Evolutionary conservation across 2,113 vertebrate species (phyloP), one percentile per base, ranked within the genome.

Genomic region (Prunella himalayana): DNA sequence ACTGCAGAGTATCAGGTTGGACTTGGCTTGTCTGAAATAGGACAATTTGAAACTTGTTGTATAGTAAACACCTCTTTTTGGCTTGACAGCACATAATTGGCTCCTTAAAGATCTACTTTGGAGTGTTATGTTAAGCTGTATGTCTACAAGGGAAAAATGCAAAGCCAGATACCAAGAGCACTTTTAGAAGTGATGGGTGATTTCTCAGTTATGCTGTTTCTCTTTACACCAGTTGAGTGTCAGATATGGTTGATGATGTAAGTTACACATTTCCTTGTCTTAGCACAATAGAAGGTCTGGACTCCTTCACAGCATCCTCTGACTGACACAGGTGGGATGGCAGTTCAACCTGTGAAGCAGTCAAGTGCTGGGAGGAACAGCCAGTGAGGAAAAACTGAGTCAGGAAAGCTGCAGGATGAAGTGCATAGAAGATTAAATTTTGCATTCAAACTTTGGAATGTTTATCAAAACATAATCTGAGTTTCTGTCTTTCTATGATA

Each of bases 401-500:
- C 9, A 10, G 15, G 22, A 76, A 88, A 83, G 10, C 31, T 51
- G 31, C 15, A 37, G 51, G 25, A 63, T 2, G 24, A 86, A 69
- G 10, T 37, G 8, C 33, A 28, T 44, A 72, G 72, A 91, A 82
- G n/a, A 31, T 72, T 94, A 25, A 72, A 49, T 72, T 94, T 87
- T 91, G 37, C 73, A 65, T 84, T 91, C 70, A 76, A 77, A 63
- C 19, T 82, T 89, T 7, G 8, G 50, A 70, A 90, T 96, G 60
- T 94, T 94, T 94, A 56, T 84, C 89, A 92, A 91, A 94, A 94
- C 63, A 91, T 45, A 73, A 76, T 76, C 66, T 79, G 28, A 28
- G 9, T 41, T 86, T 95, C 69, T 89, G 16, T 84, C 33, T 31
- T 77, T 61, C 61, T 2, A 0, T 88, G 69, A 91, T 94, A 84